phyloP scores from a whole-genome alignment of 2,797 vertebrate species.

The Peromyscus aztecus region DNA sequence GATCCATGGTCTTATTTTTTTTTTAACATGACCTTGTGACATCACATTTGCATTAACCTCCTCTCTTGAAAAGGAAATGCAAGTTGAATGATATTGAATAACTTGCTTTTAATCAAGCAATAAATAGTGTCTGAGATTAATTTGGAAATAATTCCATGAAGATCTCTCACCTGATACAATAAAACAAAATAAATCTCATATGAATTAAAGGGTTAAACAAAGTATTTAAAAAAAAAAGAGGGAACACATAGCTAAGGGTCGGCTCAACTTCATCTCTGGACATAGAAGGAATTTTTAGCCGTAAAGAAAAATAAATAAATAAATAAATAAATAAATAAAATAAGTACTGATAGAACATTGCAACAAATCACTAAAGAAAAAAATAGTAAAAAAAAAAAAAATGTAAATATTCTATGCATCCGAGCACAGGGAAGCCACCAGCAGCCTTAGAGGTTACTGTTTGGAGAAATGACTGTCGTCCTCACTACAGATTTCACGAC shows the following conservation, averaged over 20 bases:
- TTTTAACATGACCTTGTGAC: background rate
- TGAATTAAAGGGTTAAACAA: conserved; percentile 25
- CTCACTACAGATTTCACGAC: background rate
- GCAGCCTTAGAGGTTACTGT: background rate
- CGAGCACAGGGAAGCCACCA: background rate
- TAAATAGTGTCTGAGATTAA: background rate
- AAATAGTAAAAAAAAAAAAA: background rate
- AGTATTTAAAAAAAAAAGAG: background rate
- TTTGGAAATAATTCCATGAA: background rate
- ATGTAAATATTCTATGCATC: background rate
- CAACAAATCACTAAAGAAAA: background rate
- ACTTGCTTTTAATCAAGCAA: background rate
- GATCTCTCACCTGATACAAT: background rate
- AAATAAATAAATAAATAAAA: background rate
- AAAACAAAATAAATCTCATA: conserved; percentile 13
- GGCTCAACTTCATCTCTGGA: background rate
- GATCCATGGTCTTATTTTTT: background rate
- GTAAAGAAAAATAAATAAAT: background rate
- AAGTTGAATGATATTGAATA: background rate
- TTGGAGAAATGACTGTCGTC: background rate
- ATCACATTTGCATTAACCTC: background rate
- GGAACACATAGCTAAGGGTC: background rate
- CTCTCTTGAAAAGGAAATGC: background rate
- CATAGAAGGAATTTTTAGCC: background rate
- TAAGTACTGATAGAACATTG: background rate